A percentile compares a stretch with the other conserved stretches of the same genome.
Evolutionary conservation across 2,797 vertebrate species (phyloP).

Genomic region (Delichon dasypus): DNA sequence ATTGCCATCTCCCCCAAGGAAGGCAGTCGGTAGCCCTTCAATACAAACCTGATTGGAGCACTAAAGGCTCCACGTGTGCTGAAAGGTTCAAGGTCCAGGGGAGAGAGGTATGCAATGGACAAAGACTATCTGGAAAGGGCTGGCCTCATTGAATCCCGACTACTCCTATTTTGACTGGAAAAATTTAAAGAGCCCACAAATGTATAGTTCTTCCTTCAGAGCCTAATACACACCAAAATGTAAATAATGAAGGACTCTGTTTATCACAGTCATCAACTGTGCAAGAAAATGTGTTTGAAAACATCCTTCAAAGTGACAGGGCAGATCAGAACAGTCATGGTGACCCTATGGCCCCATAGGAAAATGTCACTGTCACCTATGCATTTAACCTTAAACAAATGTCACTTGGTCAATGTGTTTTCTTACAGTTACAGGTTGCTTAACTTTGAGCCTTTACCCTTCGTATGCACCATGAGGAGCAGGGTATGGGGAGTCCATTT

Average conservation of each 20-base stretch:
- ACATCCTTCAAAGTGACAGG: neutral
- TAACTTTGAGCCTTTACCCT: neutral
- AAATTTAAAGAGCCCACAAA: neutral
- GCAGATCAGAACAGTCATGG: neutral
- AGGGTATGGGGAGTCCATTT: neutral
- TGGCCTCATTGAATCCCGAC: neutral
- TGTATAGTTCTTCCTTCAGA: neutral
- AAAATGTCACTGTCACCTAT: neutral
- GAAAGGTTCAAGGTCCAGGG: neutral
- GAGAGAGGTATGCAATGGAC: too few species aligned
- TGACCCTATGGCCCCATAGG: neutral
- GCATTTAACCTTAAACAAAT: neutral
- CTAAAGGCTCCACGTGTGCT: neutral
- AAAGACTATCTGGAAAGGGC: neutral
- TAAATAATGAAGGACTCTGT: slow-evolving; percentile 10
- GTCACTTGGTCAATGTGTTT: neutral
- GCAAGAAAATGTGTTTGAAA: slow-evolving; percentile 16
- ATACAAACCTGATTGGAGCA: neutral
- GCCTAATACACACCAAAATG: neutral
- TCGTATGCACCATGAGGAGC: neutral
- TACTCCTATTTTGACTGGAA: neutral
- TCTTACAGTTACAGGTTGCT: neutral
- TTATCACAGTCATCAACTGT: neutral
- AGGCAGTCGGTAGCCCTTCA: neutral
- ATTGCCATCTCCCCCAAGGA: neutral